Percentiles rank a stretch among this genome's conserved stretches.
Evolutionary conservation across 2,797 vertebrate genomes (phyloP).

Genomic region (Muscicapa comitata): DNA sequence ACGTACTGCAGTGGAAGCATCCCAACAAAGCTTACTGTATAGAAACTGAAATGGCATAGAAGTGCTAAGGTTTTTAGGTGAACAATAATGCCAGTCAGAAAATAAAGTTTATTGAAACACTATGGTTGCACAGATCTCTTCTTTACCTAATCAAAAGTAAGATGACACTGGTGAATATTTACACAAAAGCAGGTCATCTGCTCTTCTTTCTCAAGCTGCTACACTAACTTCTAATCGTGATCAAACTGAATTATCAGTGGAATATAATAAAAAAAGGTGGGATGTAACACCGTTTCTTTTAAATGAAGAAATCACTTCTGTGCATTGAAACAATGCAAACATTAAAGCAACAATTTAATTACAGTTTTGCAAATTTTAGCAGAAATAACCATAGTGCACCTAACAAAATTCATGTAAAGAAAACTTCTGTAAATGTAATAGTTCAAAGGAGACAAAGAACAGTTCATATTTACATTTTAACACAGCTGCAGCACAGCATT

Average conservation of each 20-base stretch:
- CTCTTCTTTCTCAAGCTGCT: not conserved
- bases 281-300: conserved; percentile 19
- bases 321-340: conserved; percentile 41
- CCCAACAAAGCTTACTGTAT: not conserved
- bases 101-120: conserved; percentile 29
- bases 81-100: not conserved
- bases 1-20: not conserved
- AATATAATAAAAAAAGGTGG: not conserved
- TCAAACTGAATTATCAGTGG: not conserved
- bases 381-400: conserved; percentile 20
- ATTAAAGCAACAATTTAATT: conserved; percentile 55
- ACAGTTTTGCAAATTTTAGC: conserved; percentile 42
- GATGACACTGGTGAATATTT: not conserved
- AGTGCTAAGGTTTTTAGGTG: not conserved
- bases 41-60: not conserved
- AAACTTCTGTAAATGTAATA: conserved; percentile 52
- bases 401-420: conserved; percentile 45
- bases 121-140: not conserved
- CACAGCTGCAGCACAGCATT: conserved; percentile 49
- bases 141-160: not conserved
- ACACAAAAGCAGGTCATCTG: not conserved
- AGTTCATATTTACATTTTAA: conserved; percentile 56
- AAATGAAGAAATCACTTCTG: conserved; percentile 42
- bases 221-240: not conserved
- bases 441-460: conserved; percentile 53